Base-by-base conservation (phyloP, 2,797 vertebrate genomes). In the Acanthis flammea region DNA sequence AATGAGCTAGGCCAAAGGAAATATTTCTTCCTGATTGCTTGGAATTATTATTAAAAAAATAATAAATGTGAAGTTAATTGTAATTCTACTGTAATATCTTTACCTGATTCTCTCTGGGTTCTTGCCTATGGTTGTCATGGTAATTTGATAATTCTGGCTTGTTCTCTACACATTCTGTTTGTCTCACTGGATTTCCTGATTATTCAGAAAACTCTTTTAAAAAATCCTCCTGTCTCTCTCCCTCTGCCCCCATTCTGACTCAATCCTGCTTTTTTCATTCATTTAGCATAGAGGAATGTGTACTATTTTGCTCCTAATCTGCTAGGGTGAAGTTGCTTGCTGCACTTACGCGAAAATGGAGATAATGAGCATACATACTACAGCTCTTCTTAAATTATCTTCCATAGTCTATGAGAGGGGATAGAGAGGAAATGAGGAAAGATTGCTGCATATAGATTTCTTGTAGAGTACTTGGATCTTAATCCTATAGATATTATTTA, bases 61-160 rank as follows among this genome's bases (percentile, higher is more conserved):
- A 88, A 81, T 44, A 88, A 77, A 94, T 42, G 72, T 75, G 72
- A 94, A 89, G 75, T 72, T 94, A 90, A 93, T 81, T 96, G 91
- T 94, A 95, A 91, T 96, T 96, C 88, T 91, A 75, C 92, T 94
- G 75, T 95, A 78, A 72, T 93, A 96, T 97, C 82, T 98, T 97
- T 98, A 98, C 98, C 98, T 97, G 96, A 95, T 96, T 96, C 93
- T 97, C 88, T 98, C 97, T 95, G 97, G 94, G 92, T 95, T 94
- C 96, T 82, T 97, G 96, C 97, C 82, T 93, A 77, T 33, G 94
- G 98, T 98, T 98, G 97, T 98, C 97, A 98, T 96, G 92, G 98
- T 80, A 97, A 97, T 98, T 96, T 95, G 92, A 98, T 88, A 97
- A 97, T 98, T 97, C 92, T 96, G 96, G 95, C 95, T 97, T 91